A percentile compares a stretch with the other conserved stretches of the same genome.
phyloP scores from a whole-genome alignment of 2,888 invertebrate species.

The Argyresthia albistria region DNA sequence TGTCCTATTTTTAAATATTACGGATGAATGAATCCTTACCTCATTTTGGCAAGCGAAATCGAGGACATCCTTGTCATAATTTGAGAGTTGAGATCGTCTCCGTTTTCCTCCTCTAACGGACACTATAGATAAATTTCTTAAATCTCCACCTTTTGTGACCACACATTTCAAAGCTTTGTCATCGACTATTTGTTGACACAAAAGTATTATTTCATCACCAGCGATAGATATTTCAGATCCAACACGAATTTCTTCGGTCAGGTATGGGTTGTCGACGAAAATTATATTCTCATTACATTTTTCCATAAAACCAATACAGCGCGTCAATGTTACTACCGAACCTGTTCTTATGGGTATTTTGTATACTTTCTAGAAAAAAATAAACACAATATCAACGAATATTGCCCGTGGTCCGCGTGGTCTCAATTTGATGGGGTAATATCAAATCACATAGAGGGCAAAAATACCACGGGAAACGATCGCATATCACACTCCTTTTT shows the following conservation, averaged over 20 bases:
- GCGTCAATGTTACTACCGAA: conserved; percentile 9
- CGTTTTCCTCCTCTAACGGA: conserved; percentile 19
- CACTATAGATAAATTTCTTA: conserved; percentile 20
- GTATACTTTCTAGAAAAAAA: too few relatives aligned
- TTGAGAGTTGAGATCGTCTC: conserved; percentile 18
- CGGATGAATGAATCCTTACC: too few relatives aligned
- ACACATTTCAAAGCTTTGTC: conserved; percentile 19
- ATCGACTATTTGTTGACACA: conserved; percentile 18
- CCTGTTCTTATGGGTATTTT: too few relatives aligned
- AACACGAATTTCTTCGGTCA: conserved; percentile 20
- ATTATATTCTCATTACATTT: conserved; percentile 25
- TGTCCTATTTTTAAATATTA: too few relatives aligned
- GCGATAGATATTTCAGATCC: conserved; percentile 25
- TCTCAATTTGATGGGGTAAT: too few relatives aligned
- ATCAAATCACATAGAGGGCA: too few relatives aligned
- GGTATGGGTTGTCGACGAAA: conserved; percentile 27
- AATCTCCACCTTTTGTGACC: conserved; percentile 24
- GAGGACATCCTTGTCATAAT: conserved; percentile 8
- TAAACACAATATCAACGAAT: too few relatives aligned
- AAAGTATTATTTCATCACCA: conserved; percentile 23
- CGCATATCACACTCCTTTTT: too few relatives aligned
- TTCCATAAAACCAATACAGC: conserved; percentile 17
- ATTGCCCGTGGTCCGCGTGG: too few relatives aligned
- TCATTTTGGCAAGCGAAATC: too few relatives aligned
- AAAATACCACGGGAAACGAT: too few relatives aligned